Conservation (phyloP, 1,140 invertebrate genomes). For the Drosophila parvula region DNA sequence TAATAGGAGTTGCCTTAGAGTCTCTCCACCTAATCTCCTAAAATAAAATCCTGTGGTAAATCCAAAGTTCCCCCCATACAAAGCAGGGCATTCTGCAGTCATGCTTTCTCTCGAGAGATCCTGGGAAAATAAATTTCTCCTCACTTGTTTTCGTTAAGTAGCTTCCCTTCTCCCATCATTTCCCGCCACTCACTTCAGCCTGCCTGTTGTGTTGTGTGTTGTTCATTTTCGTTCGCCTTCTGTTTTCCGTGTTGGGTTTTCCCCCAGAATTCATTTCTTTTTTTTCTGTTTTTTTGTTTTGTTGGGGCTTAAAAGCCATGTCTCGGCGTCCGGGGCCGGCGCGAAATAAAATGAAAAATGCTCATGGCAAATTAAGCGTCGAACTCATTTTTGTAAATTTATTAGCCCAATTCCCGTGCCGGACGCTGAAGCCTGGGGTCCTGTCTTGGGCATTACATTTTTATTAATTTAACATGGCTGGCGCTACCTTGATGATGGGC, state of each 20-base stretch:
- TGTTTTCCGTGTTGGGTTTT: conserved; percentile 50
- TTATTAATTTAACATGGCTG: conserved; percentile 75
- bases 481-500: conserved; percentile 38
- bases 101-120: conserved; percentile 20
- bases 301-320: conserved; percentile 39
- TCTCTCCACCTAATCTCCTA: background rate
- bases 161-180: conserved; percentile 16
- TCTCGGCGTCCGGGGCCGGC: conserved; percentile 22
- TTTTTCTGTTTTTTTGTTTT: conserved; percentile 17
- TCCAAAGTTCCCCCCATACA: background rate
- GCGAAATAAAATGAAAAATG: conserved; percentile 77
- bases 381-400: conserved; percentile 80
- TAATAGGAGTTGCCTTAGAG: background rate
- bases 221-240: conserved; percentile 50
- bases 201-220: conserved; percentile 35
- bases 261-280: conserved; percentile 43
- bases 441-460: conserved; percentile 67
- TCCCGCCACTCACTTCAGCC: conserved; percentile 32
- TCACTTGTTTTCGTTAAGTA: conserved; percentile 62
- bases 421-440: conserved; percentile 34
- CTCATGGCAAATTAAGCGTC: conserved; percentile 81
- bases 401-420: conserved; percentile 71
- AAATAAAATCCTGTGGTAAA: conserved; percentile 3
- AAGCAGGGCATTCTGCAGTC: conserved; percentile 38
- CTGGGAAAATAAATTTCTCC: conserved; percentile 43